Evolutionary conservation across 2,113 vertebrate species (phyloP).

Genomic region (Sylvilagus bachmani): DNA sequence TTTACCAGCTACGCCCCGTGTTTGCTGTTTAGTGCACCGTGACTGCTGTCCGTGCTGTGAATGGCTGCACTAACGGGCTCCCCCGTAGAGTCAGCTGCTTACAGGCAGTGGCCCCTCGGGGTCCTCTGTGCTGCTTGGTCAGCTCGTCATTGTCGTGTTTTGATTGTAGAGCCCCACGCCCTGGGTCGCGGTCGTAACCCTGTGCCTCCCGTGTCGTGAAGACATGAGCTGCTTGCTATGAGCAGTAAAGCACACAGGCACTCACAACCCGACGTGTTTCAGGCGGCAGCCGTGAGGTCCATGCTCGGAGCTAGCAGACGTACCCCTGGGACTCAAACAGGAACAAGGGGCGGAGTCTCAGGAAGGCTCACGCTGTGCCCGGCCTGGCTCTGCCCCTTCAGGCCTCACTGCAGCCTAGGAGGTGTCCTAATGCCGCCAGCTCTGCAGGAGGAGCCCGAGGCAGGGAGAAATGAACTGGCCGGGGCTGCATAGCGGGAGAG

Average conservation of each 20-base stretch:
- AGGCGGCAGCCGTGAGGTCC: neutral
- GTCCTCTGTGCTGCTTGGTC: neutral
- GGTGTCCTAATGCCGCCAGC: neutral
- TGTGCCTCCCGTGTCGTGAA: neutral
- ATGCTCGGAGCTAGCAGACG: neutral
- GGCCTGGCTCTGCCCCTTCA: neutral
- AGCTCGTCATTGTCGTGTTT: neutral
- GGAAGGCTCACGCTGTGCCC: neutral
- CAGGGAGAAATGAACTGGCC: neutral
- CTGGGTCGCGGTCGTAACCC: neutral
- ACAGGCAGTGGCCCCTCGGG: neutral
- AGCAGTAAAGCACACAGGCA: neutral
- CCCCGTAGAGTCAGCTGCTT: neutral
- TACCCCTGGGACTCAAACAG: neutral
- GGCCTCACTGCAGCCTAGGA: neutral
- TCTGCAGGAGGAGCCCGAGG: neutral
- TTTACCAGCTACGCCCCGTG: no score
- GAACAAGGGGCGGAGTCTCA: neutral
- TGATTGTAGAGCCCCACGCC: neutral
- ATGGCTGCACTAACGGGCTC: no score
- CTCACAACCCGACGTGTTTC: neutral
- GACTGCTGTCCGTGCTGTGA: neutral
- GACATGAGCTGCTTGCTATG: neutral
- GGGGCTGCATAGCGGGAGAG: neutral
- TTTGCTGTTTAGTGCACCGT: neutral